Evolutionary conservation across 2,888 invertebrate species (phyloP), one percentile per base, ranked within the genome.

Genomic region (Cephus runcator): DNA sequence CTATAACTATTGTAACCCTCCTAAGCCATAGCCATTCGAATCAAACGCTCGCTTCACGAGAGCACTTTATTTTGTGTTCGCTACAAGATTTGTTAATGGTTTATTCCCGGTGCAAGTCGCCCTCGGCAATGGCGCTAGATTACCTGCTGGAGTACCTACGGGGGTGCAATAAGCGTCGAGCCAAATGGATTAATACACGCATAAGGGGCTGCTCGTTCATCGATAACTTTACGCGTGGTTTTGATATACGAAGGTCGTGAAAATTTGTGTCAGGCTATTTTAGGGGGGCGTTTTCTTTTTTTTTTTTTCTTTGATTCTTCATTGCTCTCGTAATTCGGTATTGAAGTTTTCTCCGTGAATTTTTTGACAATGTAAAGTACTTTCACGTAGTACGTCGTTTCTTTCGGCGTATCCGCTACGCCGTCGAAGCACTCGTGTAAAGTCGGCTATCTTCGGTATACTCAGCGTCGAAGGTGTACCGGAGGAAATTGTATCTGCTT

Each of bases 81-180:
- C 83, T 83, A 83, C 81, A 84, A 86, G 85, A 86, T 88, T 87
- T 85, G 86, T 87, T 87, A 88, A 88, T 88, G 87, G 85, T 84
- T 85, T 56, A 56, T 23, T 56, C 56, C 85, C 83, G 77, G 83
- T 77, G 81, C 77, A 73, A 74, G 73, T 69, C 34, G 40, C 40
- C 56, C 73, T 73, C 30, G 34, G 23, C 69, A 69, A 36, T 73
- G 73, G 79, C 34, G 75, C 77, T 73, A 83, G 87, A 87, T 88
- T 86, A 88, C 85, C 86, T 88, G 87, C 82, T 79, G 76, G 81
- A 83, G 82, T 81, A 56, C 56, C 83, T 85, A 79, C 3, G 82
- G 81, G 80, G 76, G 77, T 82, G 83, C 83, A 88, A 87, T 86
- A 87, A 88, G 88, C 83, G 85, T 86, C 86, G 84, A 84, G 85